Evolutionary conservation across 2,888 invertebrate genomes (phyloP).

Genomic region (Sipha maydis): DNA sequence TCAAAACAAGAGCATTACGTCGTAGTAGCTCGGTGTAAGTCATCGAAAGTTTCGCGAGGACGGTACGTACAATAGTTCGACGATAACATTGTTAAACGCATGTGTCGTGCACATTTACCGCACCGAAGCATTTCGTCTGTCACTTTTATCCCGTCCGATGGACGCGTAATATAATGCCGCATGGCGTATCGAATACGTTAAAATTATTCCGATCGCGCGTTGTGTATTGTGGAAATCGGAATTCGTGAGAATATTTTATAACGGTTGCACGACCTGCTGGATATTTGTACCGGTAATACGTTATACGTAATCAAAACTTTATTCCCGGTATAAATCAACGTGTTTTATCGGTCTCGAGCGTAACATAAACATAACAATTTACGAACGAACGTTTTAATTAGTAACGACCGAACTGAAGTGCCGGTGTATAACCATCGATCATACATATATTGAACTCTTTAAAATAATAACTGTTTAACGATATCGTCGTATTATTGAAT

Average conservation of each 20-base stretch:
- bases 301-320: conserved; percentile 25
- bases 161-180: too few relatives aligned
- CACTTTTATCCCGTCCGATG: background rate
- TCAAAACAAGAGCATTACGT: too few relatives aligned
- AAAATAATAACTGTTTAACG: too few relatives aligned
- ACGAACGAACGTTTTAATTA: background rate
- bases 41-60: too few relatives aligned
- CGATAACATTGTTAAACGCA: too few relatives aligned
- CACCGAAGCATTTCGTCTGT: too few relatives aligned
- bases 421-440: too few relatives aligned
- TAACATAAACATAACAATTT: conserved; percentile 26
- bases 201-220: background rate
- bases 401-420: background rate
- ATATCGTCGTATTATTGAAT: too few relatives aligned
- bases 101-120: too few relatives aligned
- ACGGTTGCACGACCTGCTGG: background rate
- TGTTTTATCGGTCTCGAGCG: conserved; percentile 43
- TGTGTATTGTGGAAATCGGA: background rate
- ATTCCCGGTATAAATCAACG: conserved; percentile 18
- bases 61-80: too few relatives aligned
- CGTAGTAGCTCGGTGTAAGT: too few relatives aligned
- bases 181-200: background rate
- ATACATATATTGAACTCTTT: too few relatives aligned
- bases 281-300: background rate
- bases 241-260: background rate